A percentile compares a stretch with the other conserved stretches of the same genome.
phyloP scores from a whole-genome alignment of 2,113 vertebrate genomes.

The Leptobrachium leishanense region DNA sequence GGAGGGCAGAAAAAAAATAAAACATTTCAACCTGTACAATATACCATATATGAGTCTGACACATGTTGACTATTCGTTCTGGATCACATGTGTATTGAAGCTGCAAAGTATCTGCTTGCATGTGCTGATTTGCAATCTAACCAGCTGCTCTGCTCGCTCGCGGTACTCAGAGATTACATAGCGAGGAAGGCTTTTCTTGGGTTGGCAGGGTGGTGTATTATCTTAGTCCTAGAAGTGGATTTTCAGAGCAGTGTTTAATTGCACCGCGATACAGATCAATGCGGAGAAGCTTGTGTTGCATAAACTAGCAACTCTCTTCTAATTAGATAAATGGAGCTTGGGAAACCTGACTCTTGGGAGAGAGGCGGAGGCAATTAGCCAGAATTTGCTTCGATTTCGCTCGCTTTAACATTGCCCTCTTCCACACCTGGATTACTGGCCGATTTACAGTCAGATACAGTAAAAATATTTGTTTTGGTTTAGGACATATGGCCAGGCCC shows the following conservation, averaged over 20 bases:
- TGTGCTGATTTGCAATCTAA: background rate
- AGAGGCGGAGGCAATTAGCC: slow-evolving; percentile 34
- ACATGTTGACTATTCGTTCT: too few relatives aligned
- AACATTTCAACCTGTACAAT: too few relatives aligned
- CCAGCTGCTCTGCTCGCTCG: slow-evolving; percentile 23
- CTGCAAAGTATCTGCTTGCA: too few relatives aligned
- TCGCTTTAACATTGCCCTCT: slow-evolving; percentile 9
- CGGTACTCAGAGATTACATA: slow-evolving; percentile 35
- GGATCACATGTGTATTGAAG: too few relatives aligned
- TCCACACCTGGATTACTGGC: background rate
- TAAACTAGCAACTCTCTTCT: slow-evolving; percentile 25
- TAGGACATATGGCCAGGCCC: too few relatives aligned
- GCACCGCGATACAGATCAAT: slow-evolving; percentile 40
- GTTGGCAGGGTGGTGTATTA: slow-evolving; percentile 20
- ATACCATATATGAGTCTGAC: too few relatives aligned
- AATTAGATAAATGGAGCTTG: slow-evolving; percentile 43
- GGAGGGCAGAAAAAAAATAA: too few relatives aligned
- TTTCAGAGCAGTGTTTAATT: slow-evolving; percentile 35
- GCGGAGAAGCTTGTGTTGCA: slow-evolving; percentile 35
- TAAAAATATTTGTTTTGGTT: background rate
- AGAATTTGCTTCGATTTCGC: background rate
- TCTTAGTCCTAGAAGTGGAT: slow-evolving; percentile 18
- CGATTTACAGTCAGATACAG: slow-evolving; percentile 1
- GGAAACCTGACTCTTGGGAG: slow-evolving; percentile 32
- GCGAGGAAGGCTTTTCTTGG: slow-evolving; percentile 28